phyloP scores from a whole-genome alignment of 2,797 vertebrate species.

The Sebastes diaconus region DNA sequence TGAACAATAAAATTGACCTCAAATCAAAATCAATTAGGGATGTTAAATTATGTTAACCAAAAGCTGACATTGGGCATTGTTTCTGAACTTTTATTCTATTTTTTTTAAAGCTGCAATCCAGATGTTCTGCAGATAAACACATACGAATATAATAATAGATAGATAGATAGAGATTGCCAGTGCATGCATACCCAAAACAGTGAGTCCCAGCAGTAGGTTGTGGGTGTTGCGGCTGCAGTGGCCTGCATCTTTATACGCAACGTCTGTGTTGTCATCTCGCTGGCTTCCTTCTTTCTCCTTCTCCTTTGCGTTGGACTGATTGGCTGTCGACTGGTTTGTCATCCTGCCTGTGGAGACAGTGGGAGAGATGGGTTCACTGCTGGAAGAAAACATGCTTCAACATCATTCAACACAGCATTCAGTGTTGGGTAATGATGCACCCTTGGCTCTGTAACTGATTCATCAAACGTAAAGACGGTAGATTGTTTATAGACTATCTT shows the following conservation, averaged over 20 bases:
- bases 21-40: neutral
- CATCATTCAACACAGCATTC: neutral
- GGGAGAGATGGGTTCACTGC: neutral
- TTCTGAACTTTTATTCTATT: neutral
- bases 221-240: conserved; percentile 79
- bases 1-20: conserved; percentile 11
- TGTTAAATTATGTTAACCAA: neutral
- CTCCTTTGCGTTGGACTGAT: conserved; percentile 73
- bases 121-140: neutral
- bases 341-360: conserved; percentile 75
- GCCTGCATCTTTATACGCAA: conserved; percentile 65
- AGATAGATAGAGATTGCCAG: neutral
- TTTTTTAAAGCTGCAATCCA: neutral
- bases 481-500: conserved; percentile 3
- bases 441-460: neutral
- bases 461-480: neutral
- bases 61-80: neutral
- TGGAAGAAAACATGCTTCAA: neutral
- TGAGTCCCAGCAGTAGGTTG: conserved; percentile 82
- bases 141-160: too few species aligned
- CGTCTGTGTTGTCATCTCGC: conserved; percentile 71
- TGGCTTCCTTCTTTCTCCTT: conserved; percentile 62
- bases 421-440: neutral
- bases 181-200: conserved; percentile 72
- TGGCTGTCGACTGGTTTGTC: conserved; percentile 78